These are phyloP conservation scores for Fragum whitleyi DNA, from an alignment of 2,888 invertebrate genomes.

Conservation along the genomic window DNA sequence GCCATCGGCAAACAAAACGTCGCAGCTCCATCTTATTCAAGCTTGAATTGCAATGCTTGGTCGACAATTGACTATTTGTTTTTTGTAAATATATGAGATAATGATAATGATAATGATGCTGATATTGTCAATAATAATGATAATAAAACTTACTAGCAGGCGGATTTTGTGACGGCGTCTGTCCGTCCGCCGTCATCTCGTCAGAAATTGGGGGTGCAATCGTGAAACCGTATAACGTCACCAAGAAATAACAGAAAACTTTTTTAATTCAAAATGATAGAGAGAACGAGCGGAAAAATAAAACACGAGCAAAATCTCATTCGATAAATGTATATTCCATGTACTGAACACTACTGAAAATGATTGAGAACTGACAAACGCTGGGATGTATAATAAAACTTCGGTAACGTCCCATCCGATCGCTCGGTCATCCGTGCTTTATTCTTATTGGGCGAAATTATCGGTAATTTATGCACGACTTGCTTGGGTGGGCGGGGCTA, in stretches of 20 bases:
- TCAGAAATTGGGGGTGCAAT: conserved; percentile 87
- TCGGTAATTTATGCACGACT: conserved; percentile 58
- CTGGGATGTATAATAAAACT: conserved; percentile 48
- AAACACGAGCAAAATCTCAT: conserved; percentile 41
- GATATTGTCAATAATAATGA: too few species aligned
- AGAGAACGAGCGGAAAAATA: conserved; percentile 45
- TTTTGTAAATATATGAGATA: too few species aligned
- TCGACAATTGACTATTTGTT: too few species aligned
- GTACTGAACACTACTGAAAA: conserved; percentile 40
- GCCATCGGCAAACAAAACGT: too few species aligned
- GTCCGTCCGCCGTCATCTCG: conserved; percentile 85
- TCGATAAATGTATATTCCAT: conserved; percentile 47
- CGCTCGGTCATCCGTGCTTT: not conserved
- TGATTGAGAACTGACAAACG: conserved; percentile 48
- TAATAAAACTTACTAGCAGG: conserved; percentile 85
- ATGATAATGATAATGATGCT: conserved; percentile 1
- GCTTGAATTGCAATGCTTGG: too few species aligned
- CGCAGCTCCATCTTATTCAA: too few species aligned
- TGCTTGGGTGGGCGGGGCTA: conserved; percentile 54
- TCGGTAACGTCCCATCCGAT: conserved; percentile 21
- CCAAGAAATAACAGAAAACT: conserved; percentile 12
- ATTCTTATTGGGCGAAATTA: conserved; percentile 42
- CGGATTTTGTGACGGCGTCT: conserved; percentile 79
- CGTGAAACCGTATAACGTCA: conserved; percentile 79
- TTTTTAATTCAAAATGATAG: conserved; percentile 29